These are phyloP conservation scores for Sebastes matsubarae DNA, from an alignment of 2,797 vertebrate species.

Conservation along the genomic window DNA sequence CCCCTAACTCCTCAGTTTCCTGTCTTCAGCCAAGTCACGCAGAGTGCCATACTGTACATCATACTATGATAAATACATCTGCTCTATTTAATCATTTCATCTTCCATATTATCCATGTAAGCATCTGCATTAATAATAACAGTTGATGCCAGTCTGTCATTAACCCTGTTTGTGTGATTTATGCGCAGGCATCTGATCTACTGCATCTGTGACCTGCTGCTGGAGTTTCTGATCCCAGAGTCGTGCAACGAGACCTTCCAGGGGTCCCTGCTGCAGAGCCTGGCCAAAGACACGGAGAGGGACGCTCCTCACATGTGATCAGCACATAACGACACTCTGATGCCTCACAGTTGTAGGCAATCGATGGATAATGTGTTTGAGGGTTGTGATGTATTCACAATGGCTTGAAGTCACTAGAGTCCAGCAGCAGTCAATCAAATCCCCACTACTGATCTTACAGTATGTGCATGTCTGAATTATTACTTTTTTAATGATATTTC, in stretches of 20 bases:
- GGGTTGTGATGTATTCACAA: not conserved
- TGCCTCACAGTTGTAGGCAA: not conserved
- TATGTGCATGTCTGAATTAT: not conserved
- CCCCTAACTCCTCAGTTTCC: not conserved
- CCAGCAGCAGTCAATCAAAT: not conserved
- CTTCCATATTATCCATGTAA: not conserved
- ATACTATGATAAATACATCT: not conserved
- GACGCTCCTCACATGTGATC: constrained; percentile 43
- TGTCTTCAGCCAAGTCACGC: not conserved
- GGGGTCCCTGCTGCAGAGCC: constrained; percentile 71
- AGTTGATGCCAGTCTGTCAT: not conserved
- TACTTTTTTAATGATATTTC: not conserved
- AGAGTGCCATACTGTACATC: not conserved
- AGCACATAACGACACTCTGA: not conserved
- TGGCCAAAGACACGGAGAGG: constrained; percentile 67
- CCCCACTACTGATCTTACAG: not conserved
- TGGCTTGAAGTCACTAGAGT: not conserved
- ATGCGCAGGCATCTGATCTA: constrained; percentile 89
- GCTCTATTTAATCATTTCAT: not conserved
- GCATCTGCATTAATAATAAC: not conserved
- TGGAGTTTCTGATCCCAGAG: constrained; percentile 90
- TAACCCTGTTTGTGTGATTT: constrained; percentile 6
- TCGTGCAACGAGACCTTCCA: constrained; percentile 78
- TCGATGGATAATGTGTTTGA: not conserved
- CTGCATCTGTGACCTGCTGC: constrained; percentile 89